Base-by-base conservation (phyloP, 2,888 invertebrate species). In the Pachliopta kotzebuea region DNA sequence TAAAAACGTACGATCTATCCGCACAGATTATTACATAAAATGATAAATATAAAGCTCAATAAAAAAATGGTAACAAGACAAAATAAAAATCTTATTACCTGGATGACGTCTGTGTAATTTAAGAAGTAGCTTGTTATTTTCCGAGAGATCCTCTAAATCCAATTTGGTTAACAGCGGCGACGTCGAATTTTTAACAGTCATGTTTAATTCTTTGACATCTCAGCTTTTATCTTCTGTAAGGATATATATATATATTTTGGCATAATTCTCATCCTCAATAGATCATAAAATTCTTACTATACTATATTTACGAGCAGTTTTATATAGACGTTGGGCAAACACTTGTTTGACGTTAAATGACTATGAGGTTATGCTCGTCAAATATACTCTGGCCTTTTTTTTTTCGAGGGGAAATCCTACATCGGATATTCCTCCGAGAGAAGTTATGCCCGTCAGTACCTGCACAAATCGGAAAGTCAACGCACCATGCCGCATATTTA, bases 1-100 rank as follows among this genome's bases (percentile, higher is more conserved):
- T 78, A 79, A 60, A 81, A 78, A 78, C 78, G 74, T 42, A n/a
- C 50, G 52, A 53, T 58, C 52, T 56, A 63, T 52, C 37, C 53
- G 58, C 37, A 53, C 24, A 58, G 52, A 53, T 58, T 63, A 57
- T 58, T n/a, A n/a, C n/a, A 58, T 45, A 23, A 53, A 45, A 53
- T 24, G 50, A 62, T 37, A 42, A 42, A 4, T 42, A 37, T 21
- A 17, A 21, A 42, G 56, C 56, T n/a, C 49, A 59, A 60, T 54
- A 42, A 37, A 17, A 26, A 55, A 26, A 8, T 45, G 42, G 52
- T 29, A 60, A 52, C 59, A 60, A 60, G 59, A 52, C 52, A 18
- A 23, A 52, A 60, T 52, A 60, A 60, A 37, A 60, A 53, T 55
- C 45, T 24, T 26, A 61, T 61, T 55, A 61, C 55, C 55, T 61